A percentile compares a stretch with the other conserved stretches of the same genome.
Conservation (phyloP, 2,797 vertebrate genomes). For the Podargus strigoides region DNA sequence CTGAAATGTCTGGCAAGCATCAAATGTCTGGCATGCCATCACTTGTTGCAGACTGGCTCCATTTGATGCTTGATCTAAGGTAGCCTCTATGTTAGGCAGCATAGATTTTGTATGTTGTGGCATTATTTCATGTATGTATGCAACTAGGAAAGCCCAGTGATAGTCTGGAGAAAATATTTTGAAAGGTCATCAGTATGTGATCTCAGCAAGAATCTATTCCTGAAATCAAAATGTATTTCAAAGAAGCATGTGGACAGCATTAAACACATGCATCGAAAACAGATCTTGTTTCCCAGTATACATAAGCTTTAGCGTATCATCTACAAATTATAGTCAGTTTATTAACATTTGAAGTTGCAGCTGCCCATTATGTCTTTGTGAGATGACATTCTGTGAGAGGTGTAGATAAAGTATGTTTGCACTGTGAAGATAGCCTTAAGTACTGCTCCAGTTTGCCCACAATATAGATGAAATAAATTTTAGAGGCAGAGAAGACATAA, state of each 20-base stretch:
- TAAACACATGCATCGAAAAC: neutral
- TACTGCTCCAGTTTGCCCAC: neutral
- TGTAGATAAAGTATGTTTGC: neutral
- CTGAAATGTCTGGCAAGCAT: neutral
- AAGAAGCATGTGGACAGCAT: neutral
- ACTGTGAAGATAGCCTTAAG: neutral
- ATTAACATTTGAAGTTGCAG: neutral
- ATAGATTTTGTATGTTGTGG: neutral
- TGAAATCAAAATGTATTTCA: neutral
- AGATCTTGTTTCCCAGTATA: neutral
- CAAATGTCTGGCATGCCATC: neutral
- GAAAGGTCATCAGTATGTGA: neutral
- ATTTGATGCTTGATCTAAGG: neutral
- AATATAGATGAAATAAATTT: neutral
- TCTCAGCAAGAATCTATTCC: neutral
- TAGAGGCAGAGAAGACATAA: neutral
- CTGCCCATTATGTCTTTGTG: neutral
- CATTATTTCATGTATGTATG: neutral
- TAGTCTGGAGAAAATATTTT: neutral
- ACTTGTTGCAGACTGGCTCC: neutral
- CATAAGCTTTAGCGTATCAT: neutral
- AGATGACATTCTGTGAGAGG: neutral
- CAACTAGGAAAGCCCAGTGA: neutral
- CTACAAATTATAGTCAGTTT: neutral
- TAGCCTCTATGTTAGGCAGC: neutral